These are phyloP conservation scores for Pseudopipra pipra DNA, from an alignment of 2,113 vertebrate genomes.

Conservation along the genomic window DNA sequence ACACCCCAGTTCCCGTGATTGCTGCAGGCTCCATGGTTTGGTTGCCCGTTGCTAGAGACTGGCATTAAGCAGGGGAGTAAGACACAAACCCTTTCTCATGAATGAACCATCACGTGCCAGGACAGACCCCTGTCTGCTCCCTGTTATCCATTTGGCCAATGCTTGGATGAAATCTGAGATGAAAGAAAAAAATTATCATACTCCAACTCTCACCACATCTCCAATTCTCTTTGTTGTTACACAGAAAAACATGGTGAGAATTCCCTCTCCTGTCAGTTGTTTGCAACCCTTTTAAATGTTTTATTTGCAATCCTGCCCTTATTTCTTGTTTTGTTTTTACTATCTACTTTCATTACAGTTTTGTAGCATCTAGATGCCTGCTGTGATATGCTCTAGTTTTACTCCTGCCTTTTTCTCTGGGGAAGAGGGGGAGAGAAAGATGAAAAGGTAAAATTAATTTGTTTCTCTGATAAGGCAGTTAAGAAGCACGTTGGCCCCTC, in stretches of 20 bases:
- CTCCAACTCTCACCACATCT: not conserved
- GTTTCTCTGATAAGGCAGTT: conserved; percentile 21
- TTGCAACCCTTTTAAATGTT: not conserved
- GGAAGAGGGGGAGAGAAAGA: conserved; percentile 11
- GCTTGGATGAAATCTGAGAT: not conserved
- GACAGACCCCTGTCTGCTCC: not conserved
- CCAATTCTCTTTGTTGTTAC: conserved; percentile 17
- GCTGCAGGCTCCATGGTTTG: not conserved
- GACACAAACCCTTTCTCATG: not conserved
- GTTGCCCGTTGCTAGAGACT: not conserved
- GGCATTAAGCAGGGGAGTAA: not conserved
- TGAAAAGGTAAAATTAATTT: conserved; percentile 60
- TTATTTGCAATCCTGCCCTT: not conserved
- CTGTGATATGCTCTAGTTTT: conserved; percentile 16
- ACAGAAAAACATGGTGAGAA: not conserved
- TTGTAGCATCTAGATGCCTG: conserved; percentile 12
- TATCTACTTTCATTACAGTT: conserved; percentile 18
- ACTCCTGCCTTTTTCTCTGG: not conserved
- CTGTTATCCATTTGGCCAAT: not conserved
- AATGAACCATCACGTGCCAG: not conserved
- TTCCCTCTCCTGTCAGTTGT: not conserved
- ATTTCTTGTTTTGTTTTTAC: conserved; percentile 13
- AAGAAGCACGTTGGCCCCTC: conserved; percentile 3
- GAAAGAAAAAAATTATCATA: conserved; percentile 35
- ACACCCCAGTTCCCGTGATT: not conserved